phyloP scores from a whole-genome alignment of 2,113 vertebrate species.

The Actenoides lindsayi region DNA sequence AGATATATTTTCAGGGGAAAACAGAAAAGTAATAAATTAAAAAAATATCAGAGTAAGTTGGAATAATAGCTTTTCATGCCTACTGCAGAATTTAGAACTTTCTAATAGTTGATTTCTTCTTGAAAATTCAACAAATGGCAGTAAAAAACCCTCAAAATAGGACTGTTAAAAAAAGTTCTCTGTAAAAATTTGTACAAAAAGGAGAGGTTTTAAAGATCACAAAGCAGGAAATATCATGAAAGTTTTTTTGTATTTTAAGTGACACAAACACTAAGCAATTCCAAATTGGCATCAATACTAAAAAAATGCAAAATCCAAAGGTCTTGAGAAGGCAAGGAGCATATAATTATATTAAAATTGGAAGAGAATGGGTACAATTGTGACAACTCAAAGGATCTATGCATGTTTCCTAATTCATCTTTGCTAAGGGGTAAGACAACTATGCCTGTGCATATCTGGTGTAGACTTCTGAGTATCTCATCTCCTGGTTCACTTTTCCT shows the following conservation, averaged over 20 bases:
- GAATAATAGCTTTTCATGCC: not conserved
- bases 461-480: not conserved
- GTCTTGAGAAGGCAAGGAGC: not conserved
- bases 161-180: not conserved
- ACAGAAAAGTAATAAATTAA: rapidly evolving
- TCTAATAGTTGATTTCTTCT: not conserved
- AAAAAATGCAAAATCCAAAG: not conserved
- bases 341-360: not conserved
- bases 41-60: not conserved
- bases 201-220: not conserved
- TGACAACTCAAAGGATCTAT: not conserved
- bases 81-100: not conserved
- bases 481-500: not conserved
- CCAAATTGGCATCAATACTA: not conserved
- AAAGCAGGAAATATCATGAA: not conserved
- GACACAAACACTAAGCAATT: not conserved
- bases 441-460: not conserved
- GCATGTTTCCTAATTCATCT: not conserved
- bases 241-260: not conserved
- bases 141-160: not conserved
- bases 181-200: not conserved
- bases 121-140: not conserved
- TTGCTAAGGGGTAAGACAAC: not conserved
- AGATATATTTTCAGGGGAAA: not conserved
- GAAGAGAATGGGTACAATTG: not conserved